Evolutionary conservation across 2,113 vertebrate genomes (phyloP).

Genomic region (Equus przewalskii): DNA sequence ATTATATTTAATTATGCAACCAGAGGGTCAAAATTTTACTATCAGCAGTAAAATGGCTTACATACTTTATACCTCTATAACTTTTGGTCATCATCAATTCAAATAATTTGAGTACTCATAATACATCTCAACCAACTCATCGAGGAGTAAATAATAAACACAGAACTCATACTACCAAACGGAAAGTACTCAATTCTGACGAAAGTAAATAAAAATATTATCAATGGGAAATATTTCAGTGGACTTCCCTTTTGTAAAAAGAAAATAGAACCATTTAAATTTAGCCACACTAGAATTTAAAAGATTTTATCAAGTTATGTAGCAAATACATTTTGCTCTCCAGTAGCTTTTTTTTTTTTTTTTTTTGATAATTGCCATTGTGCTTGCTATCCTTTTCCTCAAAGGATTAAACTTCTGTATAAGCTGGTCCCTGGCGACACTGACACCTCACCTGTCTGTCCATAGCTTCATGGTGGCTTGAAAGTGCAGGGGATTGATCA

Average conservation of each 20-base stretch:
- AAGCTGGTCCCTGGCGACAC: background rate
- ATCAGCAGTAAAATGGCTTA: background rate
- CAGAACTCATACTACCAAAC: background rate
- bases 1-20: background rate
- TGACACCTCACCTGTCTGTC: background rate
- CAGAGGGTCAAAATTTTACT: background rate
- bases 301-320: background rate
- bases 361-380: background rate
- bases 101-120: background rate
- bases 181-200: background rate
- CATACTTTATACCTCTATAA: background rate
- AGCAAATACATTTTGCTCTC: background rate
- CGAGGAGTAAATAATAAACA: background rate
- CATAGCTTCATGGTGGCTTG: background rate
- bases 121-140: background rate
- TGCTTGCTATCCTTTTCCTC: background rate
- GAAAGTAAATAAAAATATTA: background rate
- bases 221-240: background rate
- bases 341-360: background rate
- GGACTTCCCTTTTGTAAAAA: background rate
- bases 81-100: background rate
- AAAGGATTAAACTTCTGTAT: conserved; percentile 2
- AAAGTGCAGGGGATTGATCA: background rate
- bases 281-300: background rate
- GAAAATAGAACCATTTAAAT: background rate